phyloP scores from a whole-genome alignment of 2,888 invertebrate genomes.

The Drosophila diplacantha region DNA sequence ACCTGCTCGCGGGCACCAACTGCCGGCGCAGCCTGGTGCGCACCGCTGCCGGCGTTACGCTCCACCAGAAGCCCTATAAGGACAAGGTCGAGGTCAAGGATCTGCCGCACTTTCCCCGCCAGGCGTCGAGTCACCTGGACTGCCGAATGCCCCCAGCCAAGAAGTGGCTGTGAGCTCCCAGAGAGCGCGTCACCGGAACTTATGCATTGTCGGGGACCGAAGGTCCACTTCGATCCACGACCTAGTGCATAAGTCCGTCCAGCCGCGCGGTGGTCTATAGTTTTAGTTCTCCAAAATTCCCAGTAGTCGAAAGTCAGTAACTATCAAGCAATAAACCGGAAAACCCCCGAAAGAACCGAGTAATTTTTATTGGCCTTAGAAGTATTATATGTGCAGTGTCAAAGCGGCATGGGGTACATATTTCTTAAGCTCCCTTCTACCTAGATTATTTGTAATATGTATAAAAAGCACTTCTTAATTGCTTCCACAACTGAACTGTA shows the following conservation, averaged over 20 bases:
- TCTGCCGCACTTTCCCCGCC: conserved; percentile 10
- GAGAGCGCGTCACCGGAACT: conserved; percentile 17
- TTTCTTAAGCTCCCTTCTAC: not conserved
- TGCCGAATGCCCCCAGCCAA: conserved; percentile 6
- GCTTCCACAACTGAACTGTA: not conserved
- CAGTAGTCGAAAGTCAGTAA: conserved; percentile 7
- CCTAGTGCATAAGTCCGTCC: conserved; percentile 47
- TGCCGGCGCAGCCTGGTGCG: conserved; percentile 49
- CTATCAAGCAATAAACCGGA: conserved; percentile 39
- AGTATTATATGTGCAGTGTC: not conserved
- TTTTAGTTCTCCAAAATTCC: conserved; percentile 21
- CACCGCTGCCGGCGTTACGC: conserved; percentile 57
- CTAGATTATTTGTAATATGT: not conserved
- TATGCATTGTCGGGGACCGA: conserved; percentile 49
- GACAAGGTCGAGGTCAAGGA: not conserved
- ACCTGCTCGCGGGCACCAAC: conserved; percentile 19
- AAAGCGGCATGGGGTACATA: no score
- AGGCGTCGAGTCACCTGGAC: not conserved
- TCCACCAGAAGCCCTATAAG: conserved; percentile 39
- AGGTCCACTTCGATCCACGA: conserved; percentile 16
- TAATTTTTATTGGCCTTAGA: no score
- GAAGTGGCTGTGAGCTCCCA: conserved; percentile 37
- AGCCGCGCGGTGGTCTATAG: conserved; percentile 42
- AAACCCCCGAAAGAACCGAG: not conserved
- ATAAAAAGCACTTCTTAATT: not conserved